A percentile compares a stretch with the other conserved stretches of the same genome.
phyloP scores from a whole-genome alignment of 2,888 invertebrate species.

The Diarsia brunnea region DNA sequence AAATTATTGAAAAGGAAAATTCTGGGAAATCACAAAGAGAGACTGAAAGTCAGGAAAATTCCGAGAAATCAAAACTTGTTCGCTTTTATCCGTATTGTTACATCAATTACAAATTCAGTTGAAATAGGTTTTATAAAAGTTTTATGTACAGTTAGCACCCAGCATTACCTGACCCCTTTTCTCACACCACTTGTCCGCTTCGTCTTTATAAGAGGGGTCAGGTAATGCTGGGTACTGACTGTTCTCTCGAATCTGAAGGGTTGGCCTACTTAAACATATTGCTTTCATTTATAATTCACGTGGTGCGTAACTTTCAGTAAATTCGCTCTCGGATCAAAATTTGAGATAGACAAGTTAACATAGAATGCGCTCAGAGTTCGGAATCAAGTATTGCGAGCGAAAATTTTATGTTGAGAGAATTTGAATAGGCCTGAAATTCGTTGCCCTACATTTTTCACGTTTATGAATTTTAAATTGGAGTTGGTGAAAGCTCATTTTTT shows the following conservation, averaged over 20 bases:
- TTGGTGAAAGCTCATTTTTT: neutral
- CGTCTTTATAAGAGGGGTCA: too few species aligned
- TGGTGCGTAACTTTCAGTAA: conserved; percentile 57
- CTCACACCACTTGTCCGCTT: too few species aligned
- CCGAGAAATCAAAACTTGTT: conserved; percentile 12
- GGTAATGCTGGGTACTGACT: too few species aligned
- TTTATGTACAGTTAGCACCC: conserved; percentile 39
- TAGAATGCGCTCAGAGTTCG: conserved; percentile 32
- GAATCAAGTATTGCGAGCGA: conserved; percentile 10
- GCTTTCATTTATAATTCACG: conserved; percentile 72
- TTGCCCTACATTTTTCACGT: neutral
- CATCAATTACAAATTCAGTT: conserved; percentile 68
- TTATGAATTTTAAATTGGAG: conserved; percentile 20
- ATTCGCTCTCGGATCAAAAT: conserved; percentile 54
- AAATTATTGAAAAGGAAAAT: conserved; percentile 28
- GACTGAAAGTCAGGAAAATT: conserved; percentile 9
- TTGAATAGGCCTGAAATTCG: conserved; percentile 9
- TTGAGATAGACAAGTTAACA: conserved; percentile 54
- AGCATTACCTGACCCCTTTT: too few species aligned
- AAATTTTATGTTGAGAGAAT: conserved; percentile 21
- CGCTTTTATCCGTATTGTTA: conserved; percentile 32
- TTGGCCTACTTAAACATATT: conserved; percentile 66
- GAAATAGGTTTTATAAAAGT: conserved; percentile 64
- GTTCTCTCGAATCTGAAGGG: conserved; percentile 54
- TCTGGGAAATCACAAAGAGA: conserved; percentile 15